These are phyloP conservation scores for Melolontha melolontha DNA, from an alignment of 2,888 invertebrate genomes.

Conservation along the genomic window DNA sequence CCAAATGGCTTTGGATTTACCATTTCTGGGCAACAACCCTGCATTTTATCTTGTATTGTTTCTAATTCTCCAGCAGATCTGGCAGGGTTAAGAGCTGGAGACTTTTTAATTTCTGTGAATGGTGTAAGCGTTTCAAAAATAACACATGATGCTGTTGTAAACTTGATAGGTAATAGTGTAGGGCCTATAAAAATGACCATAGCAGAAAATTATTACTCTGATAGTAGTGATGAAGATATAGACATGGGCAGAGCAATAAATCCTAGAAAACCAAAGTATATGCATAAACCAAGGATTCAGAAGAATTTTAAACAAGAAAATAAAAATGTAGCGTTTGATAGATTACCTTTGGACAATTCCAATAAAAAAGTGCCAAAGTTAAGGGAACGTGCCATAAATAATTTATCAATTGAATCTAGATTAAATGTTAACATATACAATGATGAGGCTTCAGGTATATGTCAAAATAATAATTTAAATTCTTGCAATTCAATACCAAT, in stretches of 20 bases:
- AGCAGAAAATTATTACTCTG: conserved; percentile 87
- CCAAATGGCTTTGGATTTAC: conserved; percentile 97
- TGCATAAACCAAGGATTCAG: conserved; percentile 60
- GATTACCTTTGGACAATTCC: conserved; percentile 45
- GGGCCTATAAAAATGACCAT: conserved; percentile 88
- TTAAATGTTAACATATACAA: conserved; percentile 49
- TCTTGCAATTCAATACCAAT: conserved; percentile 52
- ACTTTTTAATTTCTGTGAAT: conserved; percentile 92
- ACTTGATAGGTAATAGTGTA: conserved; percentile 87
- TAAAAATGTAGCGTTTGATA: conserved; percentile 43
- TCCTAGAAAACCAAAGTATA: conserved; percentile 73
- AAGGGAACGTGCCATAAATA: conserved; percentile 43
- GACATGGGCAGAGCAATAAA: conserved; percentile 66
- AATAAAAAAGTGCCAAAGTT: conserved; percentile 47
- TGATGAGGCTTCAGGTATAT: conserved; percentile 45
- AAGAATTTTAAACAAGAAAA: conserved; percentile 48
- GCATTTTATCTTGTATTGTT: conserved; percentile 94
- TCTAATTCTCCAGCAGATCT: conserved; percentile 90
- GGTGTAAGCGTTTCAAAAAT: conserved; percentile 91
- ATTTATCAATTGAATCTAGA: conserved; percentile 46
- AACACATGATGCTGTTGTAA: conserved; percentile 93
- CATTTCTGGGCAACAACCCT: conserved; percentile 96
- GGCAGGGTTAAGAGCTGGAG: conserved; percentile 91
- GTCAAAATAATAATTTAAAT: conserved; percentile 43
- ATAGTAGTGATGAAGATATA: conserved; percentile 85